These are phyloP conservation scores for Albula glossodonta DNA, from an alignment of 2,113 vertebrate genomes.

Conservation along the genomic window DNA sequence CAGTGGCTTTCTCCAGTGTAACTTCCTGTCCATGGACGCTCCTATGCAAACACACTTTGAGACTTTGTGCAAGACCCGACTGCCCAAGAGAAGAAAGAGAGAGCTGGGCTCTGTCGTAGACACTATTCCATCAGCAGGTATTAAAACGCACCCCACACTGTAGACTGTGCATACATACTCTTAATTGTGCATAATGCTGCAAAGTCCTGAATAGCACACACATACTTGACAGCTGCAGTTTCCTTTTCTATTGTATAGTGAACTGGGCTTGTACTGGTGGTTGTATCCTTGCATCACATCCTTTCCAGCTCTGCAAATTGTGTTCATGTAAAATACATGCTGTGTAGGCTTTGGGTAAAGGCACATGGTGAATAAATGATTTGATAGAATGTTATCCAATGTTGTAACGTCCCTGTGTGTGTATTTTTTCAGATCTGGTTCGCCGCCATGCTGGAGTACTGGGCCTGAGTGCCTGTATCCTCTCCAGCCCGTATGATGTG, in stretches of 20 bases:
- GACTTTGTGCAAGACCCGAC: constrained; percentile 88
- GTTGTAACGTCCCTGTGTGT: not conserved
- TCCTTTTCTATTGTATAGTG: no score
- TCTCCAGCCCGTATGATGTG: constrained; percentile 93
- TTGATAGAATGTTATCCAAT: not conserved
- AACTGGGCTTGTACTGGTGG: no score
- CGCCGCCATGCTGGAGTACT: constrained; percentile 94
- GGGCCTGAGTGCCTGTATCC: constrained; percentile 90
- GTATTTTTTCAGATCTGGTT: constrained; percentile 77
- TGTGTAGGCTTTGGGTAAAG: no score
- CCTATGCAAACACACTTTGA: constrained; percentile 93
- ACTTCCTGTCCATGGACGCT: constrained; percentile 87
- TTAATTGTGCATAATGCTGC: no score
- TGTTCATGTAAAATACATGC: no score
- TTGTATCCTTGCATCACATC: no score
- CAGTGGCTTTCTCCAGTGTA: constrained; percentile 92
- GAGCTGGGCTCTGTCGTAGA: constrained; percentile 79
- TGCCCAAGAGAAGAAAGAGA: constrained; percentile 88
- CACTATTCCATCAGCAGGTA: constrained; percentile 89
- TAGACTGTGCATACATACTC: not conserved
- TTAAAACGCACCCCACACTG: not conserved
- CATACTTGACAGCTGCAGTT: no score
- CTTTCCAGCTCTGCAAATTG: no score
- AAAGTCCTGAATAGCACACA: no score
- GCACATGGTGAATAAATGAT: not conserved